Evolutionary conservation across 64 coral and sea anemone species (phyloP).

Genomic region (Orbicella faveolata): DNA sequence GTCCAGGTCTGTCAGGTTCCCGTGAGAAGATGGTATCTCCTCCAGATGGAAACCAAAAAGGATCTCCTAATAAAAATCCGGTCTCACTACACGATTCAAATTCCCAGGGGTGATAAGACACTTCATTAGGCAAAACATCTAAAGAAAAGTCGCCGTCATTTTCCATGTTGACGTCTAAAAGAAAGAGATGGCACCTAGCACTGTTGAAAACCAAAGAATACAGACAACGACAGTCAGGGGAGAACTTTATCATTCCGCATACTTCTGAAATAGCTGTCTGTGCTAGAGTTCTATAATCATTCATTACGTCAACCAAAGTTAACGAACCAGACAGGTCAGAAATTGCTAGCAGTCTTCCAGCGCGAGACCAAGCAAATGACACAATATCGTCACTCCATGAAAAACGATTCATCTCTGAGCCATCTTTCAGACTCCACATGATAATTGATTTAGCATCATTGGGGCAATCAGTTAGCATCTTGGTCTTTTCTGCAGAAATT

Average conservation of each 20-base stretch:
- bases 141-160: neutral
- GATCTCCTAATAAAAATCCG: conserved; percentile 22
- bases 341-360: neutral
- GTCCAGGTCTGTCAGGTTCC: neutral
- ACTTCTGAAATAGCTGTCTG: neutral
- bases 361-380: conserved; percentile 17
- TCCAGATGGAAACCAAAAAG: neutral
- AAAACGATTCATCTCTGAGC: neutral
- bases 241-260: conserved; percentile 11
- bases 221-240: neutral
- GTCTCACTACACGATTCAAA: neutral
- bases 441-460: neutral
- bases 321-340: neutral
- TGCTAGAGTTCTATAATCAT: neutral
- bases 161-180: neutral
- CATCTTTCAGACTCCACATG: conserved; percentile 17
- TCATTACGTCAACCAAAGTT: neutral
- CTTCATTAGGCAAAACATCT: neutral
- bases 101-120: neutral
- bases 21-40: neutral
- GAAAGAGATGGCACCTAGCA: neutral
- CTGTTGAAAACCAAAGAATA: neutral
- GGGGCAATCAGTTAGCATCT: conserved; percentile 18
- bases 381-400: neutral
- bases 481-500: neutral